Evolutionary conservation across 2,113 vertebrate genomes (phyloP).

Genomic region (Raphicerus campestris): DNA sequence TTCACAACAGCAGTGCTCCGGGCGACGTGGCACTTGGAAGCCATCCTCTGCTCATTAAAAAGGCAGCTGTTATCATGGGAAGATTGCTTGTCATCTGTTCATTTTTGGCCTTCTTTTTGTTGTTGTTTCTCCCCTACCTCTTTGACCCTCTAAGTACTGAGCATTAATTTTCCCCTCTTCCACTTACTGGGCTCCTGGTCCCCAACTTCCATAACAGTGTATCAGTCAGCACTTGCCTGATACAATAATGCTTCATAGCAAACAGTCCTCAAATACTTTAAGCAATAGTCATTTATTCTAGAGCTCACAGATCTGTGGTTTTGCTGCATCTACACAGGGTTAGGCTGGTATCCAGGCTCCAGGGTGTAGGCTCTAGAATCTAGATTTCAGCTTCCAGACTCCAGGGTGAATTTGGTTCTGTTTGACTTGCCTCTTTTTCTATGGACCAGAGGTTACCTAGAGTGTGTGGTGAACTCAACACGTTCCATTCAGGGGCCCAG

Average conservation of each 20-base stretch:
- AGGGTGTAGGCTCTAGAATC: neutral
- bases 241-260: neutral
- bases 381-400: neutral
- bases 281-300: neutral
- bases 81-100: neutral
- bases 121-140: neutral
- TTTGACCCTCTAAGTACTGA: neutral
- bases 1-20: neutral
- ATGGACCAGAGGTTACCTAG: neutral
- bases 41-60: constrained; percentile 15
- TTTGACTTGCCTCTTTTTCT: neutral
- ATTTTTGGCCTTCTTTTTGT: neutral
- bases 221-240: neutral
- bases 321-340: neutral
- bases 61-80: neutral
- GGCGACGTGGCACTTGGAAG: neutral
- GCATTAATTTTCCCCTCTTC: neutral
- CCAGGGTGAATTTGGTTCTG: neutral
- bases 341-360: neutral
- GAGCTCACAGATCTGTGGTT: neutral
- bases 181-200: neutral
- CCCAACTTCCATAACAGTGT: neutral
- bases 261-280: neutral
- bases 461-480: neutral
- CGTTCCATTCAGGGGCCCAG: neutral